Evolutionary conservation across 2,888 invertebrate species (phyloP), one percentile per base, ranked within the genome.

Genomic region (Antheraea yamamai): DNA sequence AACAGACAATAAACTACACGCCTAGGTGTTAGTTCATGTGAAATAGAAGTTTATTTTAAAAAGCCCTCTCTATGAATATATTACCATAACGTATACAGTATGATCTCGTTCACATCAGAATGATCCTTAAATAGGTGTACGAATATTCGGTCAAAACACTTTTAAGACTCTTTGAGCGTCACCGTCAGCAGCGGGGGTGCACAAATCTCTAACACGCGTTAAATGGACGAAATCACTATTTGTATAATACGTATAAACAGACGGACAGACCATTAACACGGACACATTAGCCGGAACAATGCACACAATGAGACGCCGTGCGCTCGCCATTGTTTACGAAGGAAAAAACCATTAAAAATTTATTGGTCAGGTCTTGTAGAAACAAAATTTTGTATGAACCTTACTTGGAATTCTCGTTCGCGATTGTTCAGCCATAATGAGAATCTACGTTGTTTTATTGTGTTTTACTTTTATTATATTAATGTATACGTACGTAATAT

Each of bases 341-440:
- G 85, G 86, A 88, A 72, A 78, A 89, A 90, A 92, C 92, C 93
- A 93, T 93, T 93, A 75, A 92, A 89, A 91, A 78, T 81, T 92
- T 91, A 92, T 91, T 88, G 88, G 84, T 85, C 82, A 75, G 77
- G 80, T 79, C 80, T 76, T 78, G 81, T 76, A 81, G 84, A 85
- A 85, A 88, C 81, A 83, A 79, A 47, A 79, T 81, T 83, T 87
- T 90, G 70, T 70, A n/a, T 39, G 70, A 39, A 87, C 82, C 81
- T 79, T 92, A 92, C 91, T 81, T n/a, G 82, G 92, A 93, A 92
- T 85, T 85, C 74, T 75, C 79, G 79, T 78, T 79, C 80, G 78
- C 81, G 78, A 79, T 80, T 81, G 81, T 82, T 81, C 78, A 76
- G 75, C 70, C 75, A 75, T 85, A 84, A 87, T 85, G 82, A 80